Conservation (phyloP, 2,797 vertebrate species). For the Gymnoscopelus braueri region DNA sequence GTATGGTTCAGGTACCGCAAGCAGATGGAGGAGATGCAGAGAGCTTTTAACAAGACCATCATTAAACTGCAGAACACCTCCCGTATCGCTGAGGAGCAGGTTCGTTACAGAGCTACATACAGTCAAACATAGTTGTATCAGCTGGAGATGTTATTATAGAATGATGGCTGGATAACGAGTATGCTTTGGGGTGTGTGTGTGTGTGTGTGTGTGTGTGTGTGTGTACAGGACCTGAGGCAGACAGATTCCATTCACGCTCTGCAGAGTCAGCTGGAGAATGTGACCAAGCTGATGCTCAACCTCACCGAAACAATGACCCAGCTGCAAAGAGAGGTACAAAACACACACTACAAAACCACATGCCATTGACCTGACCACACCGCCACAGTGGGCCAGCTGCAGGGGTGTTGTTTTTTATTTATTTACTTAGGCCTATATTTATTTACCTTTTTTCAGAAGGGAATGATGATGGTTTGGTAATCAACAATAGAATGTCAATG, state of each 20-base stretch:
- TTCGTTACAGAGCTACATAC: constrained; percentile 54
- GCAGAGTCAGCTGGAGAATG: constrained; percentile 91
- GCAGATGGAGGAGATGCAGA: constrained; percentile 99
- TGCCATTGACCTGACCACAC: too few relatives aligned
- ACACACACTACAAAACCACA: neutral
- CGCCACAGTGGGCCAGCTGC: too few relatives aligned
- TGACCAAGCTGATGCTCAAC: constrained; percentile 92
- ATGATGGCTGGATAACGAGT: neutral
- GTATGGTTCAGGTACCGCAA: constrained; percentile 89
- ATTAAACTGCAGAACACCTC: constrained; percentile 99
- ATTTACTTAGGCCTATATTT: too few relatives aligned
- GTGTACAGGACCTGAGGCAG: constrained; percentile 91
- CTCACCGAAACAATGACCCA: constrained; percentile 87
- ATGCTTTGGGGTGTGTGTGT: neutral
- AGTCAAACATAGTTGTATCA: neutral
- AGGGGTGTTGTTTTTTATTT: too few relatives aligned
- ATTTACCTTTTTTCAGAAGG: too few relatives aligned
- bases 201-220: constrained; percentile 19
- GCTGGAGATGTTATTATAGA: accelerated
- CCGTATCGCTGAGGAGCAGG: constrained; percentile 96
- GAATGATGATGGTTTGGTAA: too few relatives aligned
- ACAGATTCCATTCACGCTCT: constrained; percentile 94
- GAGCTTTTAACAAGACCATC: constrained; percentile 98
- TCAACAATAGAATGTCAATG: too few relatives aligned
- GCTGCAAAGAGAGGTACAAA: constrained; percentile 89